These are phyloP conservation scores for Cichlasoma orientale DNA, from an alignment of 2,797 vertebrate species.

Conservation along the genomic window DNA sequence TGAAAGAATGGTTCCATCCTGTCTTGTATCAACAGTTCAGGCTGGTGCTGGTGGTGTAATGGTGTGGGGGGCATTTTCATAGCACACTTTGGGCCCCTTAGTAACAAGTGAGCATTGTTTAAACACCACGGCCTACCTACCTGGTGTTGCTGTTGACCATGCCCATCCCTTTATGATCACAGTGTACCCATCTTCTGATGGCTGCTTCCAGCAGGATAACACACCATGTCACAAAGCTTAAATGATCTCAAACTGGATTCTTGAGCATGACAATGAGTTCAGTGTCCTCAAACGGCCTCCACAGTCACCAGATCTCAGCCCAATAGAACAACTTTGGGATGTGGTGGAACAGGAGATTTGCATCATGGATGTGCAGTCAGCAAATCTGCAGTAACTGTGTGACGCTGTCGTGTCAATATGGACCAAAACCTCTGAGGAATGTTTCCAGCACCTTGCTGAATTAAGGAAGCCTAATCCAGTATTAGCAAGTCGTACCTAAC, in stretches of 20 bases:
- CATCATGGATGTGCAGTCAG: neutral
- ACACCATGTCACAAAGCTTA: neutral
- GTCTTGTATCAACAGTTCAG: neutral
- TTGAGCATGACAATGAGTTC: neutral
- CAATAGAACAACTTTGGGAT: neutral
- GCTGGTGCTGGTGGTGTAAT: neutral
- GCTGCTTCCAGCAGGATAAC: too few species aligned
- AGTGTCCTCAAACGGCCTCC: neutral
- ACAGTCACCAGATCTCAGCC: neutral
- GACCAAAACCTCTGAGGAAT: neutral
- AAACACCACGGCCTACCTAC: neutral
- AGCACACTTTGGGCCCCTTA: neutral
- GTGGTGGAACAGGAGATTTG: neutral
- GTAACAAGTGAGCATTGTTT: neutral
- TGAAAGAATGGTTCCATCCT: neutral
- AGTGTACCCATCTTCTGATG: too few species aligned
- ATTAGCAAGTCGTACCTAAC: neutral
- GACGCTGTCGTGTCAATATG: neutral
- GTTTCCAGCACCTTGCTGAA: neutral
- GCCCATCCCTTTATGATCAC: neutral
- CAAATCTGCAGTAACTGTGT: neutral
- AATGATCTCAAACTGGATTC: neutral
- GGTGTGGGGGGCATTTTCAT: rapidly evolving
- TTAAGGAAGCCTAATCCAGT: neutral
- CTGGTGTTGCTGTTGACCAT: neutral